Base-by-base conservation (phyloP, 2,797 vertebrate species). In the Esox masquinongy region DNA sequence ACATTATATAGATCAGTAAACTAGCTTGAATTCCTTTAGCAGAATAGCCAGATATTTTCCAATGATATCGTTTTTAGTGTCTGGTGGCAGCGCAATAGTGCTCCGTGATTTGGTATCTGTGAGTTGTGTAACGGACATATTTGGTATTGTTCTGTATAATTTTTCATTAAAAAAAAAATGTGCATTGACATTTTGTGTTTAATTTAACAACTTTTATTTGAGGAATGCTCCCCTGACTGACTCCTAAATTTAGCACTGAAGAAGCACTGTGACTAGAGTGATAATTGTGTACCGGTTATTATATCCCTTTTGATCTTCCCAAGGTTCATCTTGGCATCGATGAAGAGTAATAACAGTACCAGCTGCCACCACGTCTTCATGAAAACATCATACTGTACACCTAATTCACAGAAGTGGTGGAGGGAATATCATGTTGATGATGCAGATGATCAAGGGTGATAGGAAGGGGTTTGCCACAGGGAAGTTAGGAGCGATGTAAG, bases 401-500 rank as follows among this genome's bases (percentile, higher is more conserved):
- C 26, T 64, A 29, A 64, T 31, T 31, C 61, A 64, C 15, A 31
- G 9, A 15, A 31, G 69, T 56, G 66, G 43, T 43, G 24, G 22
- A 75, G 22, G n/a, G 49, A 47, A 36, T 14, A 69, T 31, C 64
- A 31, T 31, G 26, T 75, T 19, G 66, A 68, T 64, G 43, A 3
- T 39, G 22, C 75, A 64, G 75, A 50, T 73, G 50, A 19, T 67
- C 49, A 76, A 39, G 36, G 1, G 36, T 74, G 70, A 85, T 77
- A 63, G 80, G 77, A 70, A 78, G 63, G 43, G 34, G n/a, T 70
- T 68, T 36, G 72, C 22, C 73, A 63, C 64, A 19, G 56, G 9
- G 68, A 74, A 53, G 70, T 61, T 22, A 3, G 14, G 15, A 70
- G 79, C 59, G 80, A 83, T 50, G 14, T 75, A 49, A 77, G 73